Evolutionary conservation across 1,140 invertebrate genomes (phyloP), one percentile per base, ranked within the genome.

Genomic region (Campoletis sonorensis): DNA sequence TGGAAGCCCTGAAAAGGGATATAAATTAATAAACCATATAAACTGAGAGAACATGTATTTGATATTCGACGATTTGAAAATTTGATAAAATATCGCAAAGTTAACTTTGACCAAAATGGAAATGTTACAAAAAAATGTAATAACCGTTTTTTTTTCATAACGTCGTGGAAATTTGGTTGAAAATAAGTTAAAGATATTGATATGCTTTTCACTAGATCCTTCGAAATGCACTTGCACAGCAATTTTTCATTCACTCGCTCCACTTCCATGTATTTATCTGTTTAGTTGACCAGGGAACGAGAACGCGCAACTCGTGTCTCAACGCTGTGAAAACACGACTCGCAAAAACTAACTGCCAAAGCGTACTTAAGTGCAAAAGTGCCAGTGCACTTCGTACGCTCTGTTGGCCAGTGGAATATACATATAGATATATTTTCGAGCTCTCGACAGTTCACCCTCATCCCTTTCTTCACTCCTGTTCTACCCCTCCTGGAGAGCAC

Each of bases 381-480:
- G 49, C 49, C 49, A 54, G 18, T 54, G 49, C 51, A 54, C 51
- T 54, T 54, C 5, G 51, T n/a, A 8, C 7, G 51, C n/a, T 54
- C n/a, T 18, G 51, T 18, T 54, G 51, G n/a, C n/a, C 16, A 21
- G 7, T 45, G 51, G 2, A 54, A 21, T n/a, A 21, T 54, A 15
- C 10, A n/a, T 54, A 21, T n/a, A 54, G n/a, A 54, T n/a, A 54
- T 54, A 54, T n/a, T n/a, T 18, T 54, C 1, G 51, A 54, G n/a
- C 26, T 23, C n/a, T 27, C 72, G 49, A 45, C 21, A 58, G 72
- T 75, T 75, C 49, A 16, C 5, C 33, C 72, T 30, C 68, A 40
- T 49, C 37, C 71, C n/a, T 37, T 37, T 49, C 71, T 73, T 58
- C 49, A 75, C 23, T 30, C 61, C 49, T 26, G 13, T 27, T 8